phyloP scores from a whole-genome alignment of 1,140 invertebrate species.

The Drosophila carrolli region DNA sequence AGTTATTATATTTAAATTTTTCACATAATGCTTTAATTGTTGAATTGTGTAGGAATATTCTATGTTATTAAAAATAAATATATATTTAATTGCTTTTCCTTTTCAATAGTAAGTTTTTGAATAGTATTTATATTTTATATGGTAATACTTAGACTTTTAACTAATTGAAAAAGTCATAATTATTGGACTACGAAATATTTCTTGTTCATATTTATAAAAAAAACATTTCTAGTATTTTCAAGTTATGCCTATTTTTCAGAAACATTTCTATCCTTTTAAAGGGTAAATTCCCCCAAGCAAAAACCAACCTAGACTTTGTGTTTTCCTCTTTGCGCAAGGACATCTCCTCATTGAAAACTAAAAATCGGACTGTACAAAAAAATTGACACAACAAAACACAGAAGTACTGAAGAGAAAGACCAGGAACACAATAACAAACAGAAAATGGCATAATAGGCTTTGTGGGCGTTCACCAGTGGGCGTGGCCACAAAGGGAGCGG shows the following conservation, averaged over 20 bases:
- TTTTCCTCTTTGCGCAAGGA: constrained; percentile 13
- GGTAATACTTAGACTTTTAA: too few species aligned
- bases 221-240: too few species aligned
- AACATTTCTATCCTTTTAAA: not conserved
- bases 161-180: too few species aligned
- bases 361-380: not conserved
- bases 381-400: constrained; percentile 5
- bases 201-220: not conserved
- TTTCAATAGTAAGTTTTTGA: too few species aligned
- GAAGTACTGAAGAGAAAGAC: constrained; percentile 20
- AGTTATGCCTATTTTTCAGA: not conserved
- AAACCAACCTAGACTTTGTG: constrained; percentile 8
- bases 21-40: too few species aligned
- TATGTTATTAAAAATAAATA: too few species aligned
- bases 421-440: constrained; percentile 63
- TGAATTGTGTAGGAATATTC: too few species aligned
- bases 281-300: not conserved
- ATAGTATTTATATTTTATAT: too few species aligned
- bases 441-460: constrained; percentile 55
- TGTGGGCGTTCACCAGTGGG: constrained; percentile 38
- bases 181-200: too few species aligned
- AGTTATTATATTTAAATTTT: too few species aligned
- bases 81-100: too few species aligned
- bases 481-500: constrained; percentile 26
- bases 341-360: constrained; percentile 15